These are phyloP conservation scores for Motacilla tschutschensis DNA, from an alignment of 2,113 vertebrate genomes.

Conservation along the genomic window DNA sequence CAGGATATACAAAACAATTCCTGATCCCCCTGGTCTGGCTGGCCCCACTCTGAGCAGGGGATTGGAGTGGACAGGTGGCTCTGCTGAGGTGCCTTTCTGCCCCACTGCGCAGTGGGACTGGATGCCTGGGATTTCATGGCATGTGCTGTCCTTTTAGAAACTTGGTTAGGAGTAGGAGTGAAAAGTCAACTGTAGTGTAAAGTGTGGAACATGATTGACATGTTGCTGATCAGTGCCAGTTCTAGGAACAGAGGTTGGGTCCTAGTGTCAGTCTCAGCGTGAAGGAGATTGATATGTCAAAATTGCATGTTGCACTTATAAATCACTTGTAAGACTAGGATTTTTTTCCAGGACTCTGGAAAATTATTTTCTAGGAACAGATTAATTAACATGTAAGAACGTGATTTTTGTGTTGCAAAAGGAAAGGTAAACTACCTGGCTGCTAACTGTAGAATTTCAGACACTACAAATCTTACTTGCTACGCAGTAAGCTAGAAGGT, in stretches of 20 bases:
- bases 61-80: fast-evolving
- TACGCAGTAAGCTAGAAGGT: neutral
- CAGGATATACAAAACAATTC: neutral
- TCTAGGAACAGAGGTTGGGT: neutral
- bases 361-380: neutral
- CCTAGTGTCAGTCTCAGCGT: neutral
- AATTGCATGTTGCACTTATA: neutral
- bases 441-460: neutral
- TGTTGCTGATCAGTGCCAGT: neutral
- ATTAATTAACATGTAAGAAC: neutral
- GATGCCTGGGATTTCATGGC: neutral
- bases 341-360: neutral
- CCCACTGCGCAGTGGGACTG: fast-evolving
- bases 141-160: neutral
- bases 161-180: neutral
- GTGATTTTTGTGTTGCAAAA: neutral
- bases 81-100: neutral
- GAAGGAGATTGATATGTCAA: neutral
- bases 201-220: fast-evolving
- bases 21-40: neutral
- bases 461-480: neutral
- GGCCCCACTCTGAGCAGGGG: neutral
- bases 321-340: neutral
- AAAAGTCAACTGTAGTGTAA: neutral
- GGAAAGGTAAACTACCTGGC: neutral